Conservation (phyloP, 2,113 vertebrate genomes). For the Aptenodytes patagonicus region DNA sequence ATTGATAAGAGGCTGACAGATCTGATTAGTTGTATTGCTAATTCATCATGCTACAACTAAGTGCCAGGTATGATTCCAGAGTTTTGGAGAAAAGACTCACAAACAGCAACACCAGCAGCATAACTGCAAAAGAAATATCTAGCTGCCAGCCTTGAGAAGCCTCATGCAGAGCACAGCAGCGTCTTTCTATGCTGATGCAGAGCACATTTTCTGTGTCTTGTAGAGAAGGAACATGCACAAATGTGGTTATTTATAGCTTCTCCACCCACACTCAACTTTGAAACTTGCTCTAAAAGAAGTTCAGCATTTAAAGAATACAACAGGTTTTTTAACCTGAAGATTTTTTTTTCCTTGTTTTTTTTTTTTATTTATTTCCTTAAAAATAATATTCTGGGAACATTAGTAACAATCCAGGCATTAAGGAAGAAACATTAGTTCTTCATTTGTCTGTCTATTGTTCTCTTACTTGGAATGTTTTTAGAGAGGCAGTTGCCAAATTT, state of each 20-base stretch:
- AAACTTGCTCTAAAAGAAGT: constrained; percentile 20
- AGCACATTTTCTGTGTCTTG: constrained; percentile 35
- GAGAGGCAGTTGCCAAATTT: constrained; percentile 30
- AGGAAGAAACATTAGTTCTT: constrained; percentile 48
- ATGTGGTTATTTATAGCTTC: constrained; percentile 53
- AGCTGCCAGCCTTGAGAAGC: background rate
- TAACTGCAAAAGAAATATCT: background rate
- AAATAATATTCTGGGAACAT: constrained; percentile 27
- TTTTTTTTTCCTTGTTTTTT: background rate
- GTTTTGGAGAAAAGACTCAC: background rate
- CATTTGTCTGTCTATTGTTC: constrained; percentile 52
- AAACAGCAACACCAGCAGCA: background rate
- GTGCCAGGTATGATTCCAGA: background rate
- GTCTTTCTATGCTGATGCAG: background rate
- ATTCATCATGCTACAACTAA: background rate
- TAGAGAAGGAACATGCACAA: constrained; percentile 32
- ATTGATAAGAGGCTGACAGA: background rate
- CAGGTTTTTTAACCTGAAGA: background rate
- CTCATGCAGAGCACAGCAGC: background rate
- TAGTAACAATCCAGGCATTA: background rate
- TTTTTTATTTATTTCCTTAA: background rate
- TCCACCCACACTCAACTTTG: constrained; percentile 32
- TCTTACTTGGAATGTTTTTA: constrained; percentile 53
- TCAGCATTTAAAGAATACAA: background rate
- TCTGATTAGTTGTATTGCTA: background rate